These are phyloP conservation scores for Corythaeola cristata DNA, from an alignment of 2,113 vertebrate species.

Conservation along the genomic window DNA sequence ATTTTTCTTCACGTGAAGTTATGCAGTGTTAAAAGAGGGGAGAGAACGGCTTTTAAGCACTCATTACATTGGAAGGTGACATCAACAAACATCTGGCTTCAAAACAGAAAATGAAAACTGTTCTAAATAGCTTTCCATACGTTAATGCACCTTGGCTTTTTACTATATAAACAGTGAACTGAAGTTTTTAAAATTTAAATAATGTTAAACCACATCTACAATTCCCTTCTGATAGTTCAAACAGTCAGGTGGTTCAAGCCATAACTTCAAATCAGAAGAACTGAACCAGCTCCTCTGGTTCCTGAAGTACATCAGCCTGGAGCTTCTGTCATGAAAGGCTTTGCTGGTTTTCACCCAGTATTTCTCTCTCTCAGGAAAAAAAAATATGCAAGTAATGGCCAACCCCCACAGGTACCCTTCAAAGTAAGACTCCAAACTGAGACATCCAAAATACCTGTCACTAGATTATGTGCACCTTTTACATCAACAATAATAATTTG, in stretches of 20 bases:
- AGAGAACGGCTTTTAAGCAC: not conserved
- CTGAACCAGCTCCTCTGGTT: not conserved
- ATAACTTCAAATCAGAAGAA: not conserved
- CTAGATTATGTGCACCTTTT: not conserved
- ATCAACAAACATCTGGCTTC: slow-evolving; percentile 53
- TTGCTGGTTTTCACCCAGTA: not conserved
- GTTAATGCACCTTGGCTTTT: not conserved
- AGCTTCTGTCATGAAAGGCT: not conserved
- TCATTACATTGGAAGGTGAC: slow-evolving; percentile 57
- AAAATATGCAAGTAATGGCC: not conserved
- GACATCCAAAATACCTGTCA: not conserved
- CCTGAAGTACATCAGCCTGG: not conserved
- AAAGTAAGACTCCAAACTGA: not conserved
- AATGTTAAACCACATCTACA: not conserved
- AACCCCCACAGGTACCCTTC: not conserved
- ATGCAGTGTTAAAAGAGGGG: not conserved
- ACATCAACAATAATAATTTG: not conserved
- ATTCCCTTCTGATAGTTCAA: not conserved
- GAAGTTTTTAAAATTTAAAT: not conserved
- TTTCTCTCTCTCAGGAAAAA: not conserved
- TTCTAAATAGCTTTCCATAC: slow-evolving; percentile 8
- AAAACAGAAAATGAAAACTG: not conserved
- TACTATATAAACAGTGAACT: not conserved
- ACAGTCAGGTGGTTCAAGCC: slow-evolving; percentile 5
- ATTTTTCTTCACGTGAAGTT: not conserved